Evolutionary conservation across 2,888 invertebrate species (phyloP), one percentile per base, ranked within the genome.

Genomic region (Patella ulyssiponensis): DNA sequence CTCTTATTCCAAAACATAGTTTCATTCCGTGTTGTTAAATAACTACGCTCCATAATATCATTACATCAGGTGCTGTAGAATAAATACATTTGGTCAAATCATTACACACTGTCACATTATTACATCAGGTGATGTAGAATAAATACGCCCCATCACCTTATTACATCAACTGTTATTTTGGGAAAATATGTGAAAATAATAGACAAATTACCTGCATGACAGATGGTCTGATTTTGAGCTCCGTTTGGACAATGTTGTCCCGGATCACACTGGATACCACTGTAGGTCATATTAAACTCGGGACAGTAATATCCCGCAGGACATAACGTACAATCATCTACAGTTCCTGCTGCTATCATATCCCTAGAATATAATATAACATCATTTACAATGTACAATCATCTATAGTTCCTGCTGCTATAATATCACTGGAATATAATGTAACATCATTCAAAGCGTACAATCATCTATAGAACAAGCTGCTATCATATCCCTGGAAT

Each of bases 281-380:
- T 80, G 76, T 85, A 86, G 0, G 89, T 90, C 84, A 86, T 86
- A 81, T 89, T 90, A n/a, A 80, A 80, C 23, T 87, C 84, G 0
- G 88, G 87, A 82, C 91, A 91, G 76, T 86, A 88, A 75, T 78
- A 87, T 0, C 90, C 90, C 0, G 89, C 90, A 0, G 89, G 90
- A 83, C 91, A 91, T 11, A 82, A 83, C 74, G 77, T 77, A 79
- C 91, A 91, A 72, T 91, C 90, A 1, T 76, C 76, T 12, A 85
- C 80, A 72, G 82, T 81, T 2, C 77, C 85, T 5, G 88, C 89
- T 44, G 81, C 86, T 17, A 86, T 79, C 3, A 76, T 74, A 73
- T 88, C 88, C 80, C 88, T 88, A 77, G 53, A 71, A 83, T 74
- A 73, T 17, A 20, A 58, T 17, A 44, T 44, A 44, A 44, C 44